These are phyloP conservation scores for Gryllus bimaculatus DNA, from an alignment of 1,140 invertebrate genomes.

Conservation along the genomic window DNA sequence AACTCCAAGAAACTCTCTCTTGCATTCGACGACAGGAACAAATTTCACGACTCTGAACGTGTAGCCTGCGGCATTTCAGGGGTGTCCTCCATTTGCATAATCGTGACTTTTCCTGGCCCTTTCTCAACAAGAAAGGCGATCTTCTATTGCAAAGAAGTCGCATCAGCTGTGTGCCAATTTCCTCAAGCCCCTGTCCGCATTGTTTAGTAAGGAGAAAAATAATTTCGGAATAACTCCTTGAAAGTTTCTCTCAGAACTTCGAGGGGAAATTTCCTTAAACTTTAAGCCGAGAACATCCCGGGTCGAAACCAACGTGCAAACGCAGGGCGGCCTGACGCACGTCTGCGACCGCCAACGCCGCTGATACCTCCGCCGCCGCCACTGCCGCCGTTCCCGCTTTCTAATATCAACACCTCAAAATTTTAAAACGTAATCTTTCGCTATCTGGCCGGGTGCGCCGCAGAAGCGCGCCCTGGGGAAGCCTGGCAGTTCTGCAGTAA, in stretches of 20 bases:
- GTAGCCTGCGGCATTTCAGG: neutral
- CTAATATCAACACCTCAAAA: conserved; percentile 5
- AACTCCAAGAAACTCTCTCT: neutral
- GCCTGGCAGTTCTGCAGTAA: neutral
- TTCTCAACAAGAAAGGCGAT: neutral
- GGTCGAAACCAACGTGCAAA: too few species aligned
- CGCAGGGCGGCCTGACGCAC: too few species aligned
- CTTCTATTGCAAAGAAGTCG: too few species aligned
- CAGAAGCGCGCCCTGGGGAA: neutral
- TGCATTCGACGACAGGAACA: neutral
- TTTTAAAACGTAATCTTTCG: neutral
- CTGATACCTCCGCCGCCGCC: neutral
- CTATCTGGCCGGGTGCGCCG: neutral
- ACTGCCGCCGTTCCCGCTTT: neutral
- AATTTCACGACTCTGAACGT: neutral
- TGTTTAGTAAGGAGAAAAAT: neutral
- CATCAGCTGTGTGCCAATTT: neutral
- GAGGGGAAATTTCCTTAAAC: neutral
- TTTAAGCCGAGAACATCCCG: neutral
- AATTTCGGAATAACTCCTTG: neutral
- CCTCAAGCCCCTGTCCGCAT: neutral
- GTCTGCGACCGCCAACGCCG: too few species aligned
- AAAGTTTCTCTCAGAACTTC: neutral
- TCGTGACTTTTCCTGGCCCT: neutral
- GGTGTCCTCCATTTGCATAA: neutral